Base-by-base conservation (phyloP, 2,113 vertebrate species). In the Chrysochloris asiatica region DNA sequence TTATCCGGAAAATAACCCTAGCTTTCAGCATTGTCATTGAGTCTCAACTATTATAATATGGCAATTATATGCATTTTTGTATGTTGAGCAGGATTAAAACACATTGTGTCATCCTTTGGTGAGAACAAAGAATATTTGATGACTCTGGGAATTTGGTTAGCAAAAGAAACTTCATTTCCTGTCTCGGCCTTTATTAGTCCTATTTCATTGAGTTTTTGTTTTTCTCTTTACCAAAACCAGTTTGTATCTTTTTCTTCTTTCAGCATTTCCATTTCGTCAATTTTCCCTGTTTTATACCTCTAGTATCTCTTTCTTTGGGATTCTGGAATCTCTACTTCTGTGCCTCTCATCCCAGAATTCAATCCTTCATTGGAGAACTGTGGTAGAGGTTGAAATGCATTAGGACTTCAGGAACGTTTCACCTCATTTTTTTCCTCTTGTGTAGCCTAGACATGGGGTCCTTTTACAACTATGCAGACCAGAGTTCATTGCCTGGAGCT, bases 401-500 rank as follows among this genome's bases (percentile, higher is more conserved):
- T 84, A 38, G 48, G 38, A 38, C 54, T 52, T 78, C 28, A 75
- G 77, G 45, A 56, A 63, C 4, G 0, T 45, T 81, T 93, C 30
- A 69, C 41, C 45, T 83, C 47, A 12, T 86, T 26, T 38, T 19
- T 79, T 87, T 92, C 73, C 43, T 80, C n/a, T 48, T 73, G 10
- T 79, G 89, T 89, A 76, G 84, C 76, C n/a, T 11, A 61, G 67
- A 86, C 26, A 6, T 84, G 84, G 93, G 36, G 54, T 95, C 26
- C 71, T 78, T 93, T 36, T 38, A 75, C 67, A 71, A 67, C 69
- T 48, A 10, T 91, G 41, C 78, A 73, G 47, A 11, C 89, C 93
- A 71, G 38, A 91, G 45, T 95, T 93, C 89, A 82, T 63, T 3
- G 26, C 88, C 71, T n/a, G 5, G 63, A 90, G 92, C 85, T 86